Evolutionary conservation across 1,140 invertebrate species (phyloP), one percentile per base, ranked within the genome.

Genomic region (Pseudomyrmex concolor): DNA sequence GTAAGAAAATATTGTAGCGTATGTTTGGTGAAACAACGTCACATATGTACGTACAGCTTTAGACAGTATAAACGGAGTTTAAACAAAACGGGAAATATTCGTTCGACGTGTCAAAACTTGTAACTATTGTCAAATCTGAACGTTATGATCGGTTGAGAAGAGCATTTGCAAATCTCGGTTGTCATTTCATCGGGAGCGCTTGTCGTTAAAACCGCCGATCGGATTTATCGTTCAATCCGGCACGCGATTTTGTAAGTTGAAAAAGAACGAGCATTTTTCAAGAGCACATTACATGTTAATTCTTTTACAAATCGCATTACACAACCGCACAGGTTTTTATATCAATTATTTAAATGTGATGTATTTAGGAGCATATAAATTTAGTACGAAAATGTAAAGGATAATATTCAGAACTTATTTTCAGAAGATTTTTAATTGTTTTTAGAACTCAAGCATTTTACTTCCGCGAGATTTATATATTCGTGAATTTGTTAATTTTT

Each of bases 1-100:
- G 4, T 43, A 54, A 48, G 3, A 34, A 34, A 34, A 34, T 34
- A 34, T 34, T 34, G 34, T 34, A 34, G 34, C 34, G 34, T 34
- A 34, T 54, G 48, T 55, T n/a, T 66, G 1, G 34, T 55, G 17
- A 66, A 77, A 50, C 45, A 43, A 0, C 25, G 2, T 13, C 25
- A 17, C 45, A 8, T 8, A 48, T 3, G 34, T 22, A 9, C 8
- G 48, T 19, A 12, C 8, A 43, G 12, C 62, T 51, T 51, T 13
- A 51, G 62, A 7, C 34, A 34, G 34, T 43, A 45, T 34, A 45
- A 45, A 64, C 15, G 62, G 22, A 13, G 22, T 59, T 70, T 80
- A 71, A 80, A 80, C 54, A 78, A 70, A 59, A 60, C 66, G n/a
- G 10, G 19, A 80, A 78, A 71, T 80, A 80, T 80, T 80, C 45